Evolutionary conservation across 2,888 invertebrate genomes (phyloP), one percentile per base, ranked within the genome.

Genomic region (Helobdella robusta): DNA sequence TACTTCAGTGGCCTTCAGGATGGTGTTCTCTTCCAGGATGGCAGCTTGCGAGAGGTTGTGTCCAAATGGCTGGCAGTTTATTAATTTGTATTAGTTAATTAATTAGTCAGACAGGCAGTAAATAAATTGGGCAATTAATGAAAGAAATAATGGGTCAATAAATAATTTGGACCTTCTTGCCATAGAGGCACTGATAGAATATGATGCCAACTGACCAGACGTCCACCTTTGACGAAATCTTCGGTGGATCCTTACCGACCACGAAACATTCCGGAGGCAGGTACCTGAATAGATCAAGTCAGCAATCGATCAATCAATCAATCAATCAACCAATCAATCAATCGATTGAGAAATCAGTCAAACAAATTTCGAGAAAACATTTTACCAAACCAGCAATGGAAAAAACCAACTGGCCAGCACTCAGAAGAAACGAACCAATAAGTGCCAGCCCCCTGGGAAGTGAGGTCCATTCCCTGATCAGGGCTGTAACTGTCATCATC

Each of bases 201-300:
- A 99, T 99, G 73, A 99, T 97, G 75, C 98, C 98, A 69, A 98
- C 95, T 77, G 94, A 95, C 98, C 98, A 99, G 67, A 99, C 98
- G 82, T 99, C 98, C 75, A 99, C 98, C 85, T 98, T 99, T 76
- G 95, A 94, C 78, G 94, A 97, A 81, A 99, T 99, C 86, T 98
- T 99, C 78, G 98, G 98, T 78, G 98, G 97, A 84, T 91, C 93
- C 83, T 95, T 95, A 73, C 97, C 95, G 74, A 97, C 93, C 74
- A 97, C 93, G 83, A 98, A 98, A 84, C 98, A 98, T 80, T 99
- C 98, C 34, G 98, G 98, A 71, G 98, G 98, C 76, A 99, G 85
- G 83, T 98, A 98, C 94, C 94, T 94, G 69, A 4, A 72, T 69
- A 62, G 11, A 23, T 23, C 20, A 52, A n/a, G n/a, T n/a, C n/a